A percentile compares a stretch with the other conserved stretches of the same genome.
These are phyloP conservation scores for Cydia strobilella DNA, from an alignment of 1,140 invertebrate genomes.

Conservation along the genomic window DNA sequence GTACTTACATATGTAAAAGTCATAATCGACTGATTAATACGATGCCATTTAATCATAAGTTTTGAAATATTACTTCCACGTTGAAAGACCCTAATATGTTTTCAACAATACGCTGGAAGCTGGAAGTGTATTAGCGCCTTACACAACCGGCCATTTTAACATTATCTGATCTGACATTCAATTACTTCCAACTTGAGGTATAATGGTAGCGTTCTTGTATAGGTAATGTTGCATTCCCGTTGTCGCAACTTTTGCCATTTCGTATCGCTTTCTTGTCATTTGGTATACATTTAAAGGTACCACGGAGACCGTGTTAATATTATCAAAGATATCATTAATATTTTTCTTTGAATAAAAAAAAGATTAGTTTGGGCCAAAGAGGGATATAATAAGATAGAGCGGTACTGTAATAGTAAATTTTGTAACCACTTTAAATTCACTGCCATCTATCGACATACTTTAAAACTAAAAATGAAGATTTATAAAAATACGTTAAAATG, in stretches of 20 bases:
- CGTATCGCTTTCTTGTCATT: conserved; percentile 36
- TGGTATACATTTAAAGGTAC: neutral
- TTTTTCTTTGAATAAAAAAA: too few species aligned
- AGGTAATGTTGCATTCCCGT: conserved; percentile 22
- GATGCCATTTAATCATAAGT: neutral
- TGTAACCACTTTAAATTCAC: too few species aligned
- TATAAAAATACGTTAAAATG: too few species aligned
- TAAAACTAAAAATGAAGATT: too few species aligned
- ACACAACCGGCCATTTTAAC: conserved; percentile 21
- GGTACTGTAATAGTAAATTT: too few species aligned
- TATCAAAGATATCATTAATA: too few species aligned
- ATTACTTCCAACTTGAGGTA: conserved; percentile 33
- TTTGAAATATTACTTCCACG: conserved; percentile 2
- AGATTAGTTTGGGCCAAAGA: too few species aligned
- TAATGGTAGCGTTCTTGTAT: conserved; percentile 24
- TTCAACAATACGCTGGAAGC: conserved; percentile 30
- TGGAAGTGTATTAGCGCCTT: conserved; percentile 28
- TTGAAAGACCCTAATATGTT: conserved; percentile 14
- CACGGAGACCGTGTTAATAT: too few species aligned
- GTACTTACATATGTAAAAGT: too few species aligned
- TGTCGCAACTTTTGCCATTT: conserved; percentile 44
- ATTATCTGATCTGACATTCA: conserved; percentile 40
- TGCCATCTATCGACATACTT: too few species aligned
- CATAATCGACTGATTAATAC: neutral
- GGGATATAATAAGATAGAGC: too few species aligned